Evolutionary conservation across 1,140 invertebrate genomes (phyloP), one percentile per base, ranked within the genome.

Genomic region (Saccostrea echinata): DNA sequence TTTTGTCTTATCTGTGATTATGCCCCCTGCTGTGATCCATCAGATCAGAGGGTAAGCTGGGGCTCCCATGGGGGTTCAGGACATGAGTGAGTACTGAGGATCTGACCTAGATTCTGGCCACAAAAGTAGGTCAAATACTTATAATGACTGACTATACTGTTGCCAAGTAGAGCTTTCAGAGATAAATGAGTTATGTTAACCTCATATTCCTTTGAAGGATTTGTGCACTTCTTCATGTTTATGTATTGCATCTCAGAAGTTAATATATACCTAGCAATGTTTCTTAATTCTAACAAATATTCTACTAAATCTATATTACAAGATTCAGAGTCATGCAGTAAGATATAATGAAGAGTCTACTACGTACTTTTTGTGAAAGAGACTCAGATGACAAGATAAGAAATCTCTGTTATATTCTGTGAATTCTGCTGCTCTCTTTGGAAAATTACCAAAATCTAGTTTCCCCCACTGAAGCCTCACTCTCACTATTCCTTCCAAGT

Each of bases 21-120:
- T 76, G 13, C 68, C 68, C 68, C 68, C 68, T 76, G 68, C 68
- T 76, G 68, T 76, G 68, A 35, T 76, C 68, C 30, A 76, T 76
- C 68, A 76, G 68, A 76, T 76, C 24, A 30, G 30, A 30, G 68
- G 21, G 27, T 27, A 76, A 27, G 24, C 9, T 11, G 68, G 27
- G 68, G 68, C 27, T 30, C 24, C 24, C 68, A 33, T 12, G 27
- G 27, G 68, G 68, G 24, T 13, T 27, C 68, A 30, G 68, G 68
- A 16, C 68, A 13, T 2, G 13, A 13, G 27, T 61, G 55, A 61
- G 55, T 61, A 61, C 55, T n/a, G 3, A 61, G 11, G 43, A 43
- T 43, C 55, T 16, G 55, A 57, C 55, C 55, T 21, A 61, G 18
- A 61, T 61, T 18, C 55, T n/a, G n/a, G 55, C 55, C n/a, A 6